Evolutionary conservation across 2,113 vertebrate species (phyloP).

Genomic region (Perca schrenkii): DNA sequence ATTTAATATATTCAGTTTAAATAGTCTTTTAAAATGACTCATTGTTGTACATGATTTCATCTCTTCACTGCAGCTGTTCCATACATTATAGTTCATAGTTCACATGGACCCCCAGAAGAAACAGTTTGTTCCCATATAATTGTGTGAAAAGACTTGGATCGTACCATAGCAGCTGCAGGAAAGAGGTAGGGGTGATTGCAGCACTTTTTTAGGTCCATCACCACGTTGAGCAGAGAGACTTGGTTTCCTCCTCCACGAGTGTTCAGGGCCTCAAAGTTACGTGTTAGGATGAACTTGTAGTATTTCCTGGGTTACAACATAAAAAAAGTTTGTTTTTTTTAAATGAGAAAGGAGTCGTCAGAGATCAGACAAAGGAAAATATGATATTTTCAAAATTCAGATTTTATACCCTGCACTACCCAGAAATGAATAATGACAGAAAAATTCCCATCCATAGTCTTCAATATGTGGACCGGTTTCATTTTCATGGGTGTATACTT

Average conservation of each 20-base stretch:
- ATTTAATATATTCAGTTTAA: no score
- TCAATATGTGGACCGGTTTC: background rate
- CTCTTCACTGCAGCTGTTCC: no score
- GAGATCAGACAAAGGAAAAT: background rate
- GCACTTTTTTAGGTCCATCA: conserved; percentile 99
- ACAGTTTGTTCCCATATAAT: background rate
- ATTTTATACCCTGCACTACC: background rate
- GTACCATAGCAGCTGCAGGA: conserved; percentile 94
- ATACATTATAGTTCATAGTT: background rate
- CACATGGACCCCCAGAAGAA: background rate
- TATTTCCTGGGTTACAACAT: conserved; percentile 89
- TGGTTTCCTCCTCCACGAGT: conserved; percentile 96
- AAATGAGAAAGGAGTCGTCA: background rate
- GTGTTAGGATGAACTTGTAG: conserved; percentile 97
- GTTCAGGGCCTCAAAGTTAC: conserved; percentile 97
- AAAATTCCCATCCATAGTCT: background rate
- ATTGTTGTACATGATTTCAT: no score
- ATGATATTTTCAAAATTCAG: background rate
- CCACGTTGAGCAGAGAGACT: conserved; percentile 95
- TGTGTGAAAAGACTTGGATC: conserved; percentile 18
- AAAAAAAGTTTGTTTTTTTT: background rate
- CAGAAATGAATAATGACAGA: background rate
- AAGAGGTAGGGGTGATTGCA: conserved; percentile 99
- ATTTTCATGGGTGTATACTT: background rate
- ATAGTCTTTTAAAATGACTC: no score